Evolutionary conservation across 2,888 invertebrate species (phyloP).

Genomic region (Mythimna pallens): DNA sequence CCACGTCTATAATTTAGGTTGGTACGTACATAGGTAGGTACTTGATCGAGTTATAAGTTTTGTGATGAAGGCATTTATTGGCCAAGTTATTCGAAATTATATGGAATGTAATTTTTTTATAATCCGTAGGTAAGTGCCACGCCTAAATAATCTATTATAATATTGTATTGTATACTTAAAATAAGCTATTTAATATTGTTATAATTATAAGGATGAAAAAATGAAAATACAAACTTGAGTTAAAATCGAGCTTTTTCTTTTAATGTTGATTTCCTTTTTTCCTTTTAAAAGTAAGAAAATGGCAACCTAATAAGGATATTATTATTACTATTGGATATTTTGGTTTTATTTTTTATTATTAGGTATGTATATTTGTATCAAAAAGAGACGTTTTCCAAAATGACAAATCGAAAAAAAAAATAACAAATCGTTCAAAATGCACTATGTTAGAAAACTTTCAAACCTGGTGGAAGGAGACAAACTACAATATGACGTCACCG

Average conservation of each 20-base stretch:
- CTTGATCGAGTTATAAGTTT: slow-evolving; percentile 73
- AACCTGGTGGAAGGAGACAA: too few species aligned
- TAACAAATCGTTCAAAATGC: too few species aligned
- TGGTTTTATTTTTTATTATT: too few species aligned
- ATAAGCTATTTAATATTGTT: slow-evolving; percentile 89
- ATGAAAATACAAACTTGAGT: slow-evolving; percentile 84
- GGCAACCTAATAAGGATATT: too few species aligned
- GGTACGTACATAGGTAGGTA: slow-evolving; percentile 66
- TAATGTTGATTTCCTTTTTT: neutral
- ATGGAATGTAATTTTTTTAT: slow-evolving; percentile 84
- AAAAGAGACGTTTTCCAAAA: too few species aligned
- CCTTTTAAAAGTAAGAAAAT: too few species aligned
- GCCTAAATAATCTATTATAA: slow-evolving; percentile 83
- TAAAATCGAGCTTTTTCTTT: slow-evolving; percentile 60
- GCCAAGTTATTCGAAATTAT: slow-evolving; percentile 84
- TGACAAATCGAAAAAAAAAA: too few species aligned
- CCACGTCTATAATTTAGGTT: slow-evolving; percentile 69
- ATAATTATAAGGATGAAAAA: slow-evolving; percentile 81
- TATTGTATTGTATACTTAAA: slow-evolving; percentile 77
- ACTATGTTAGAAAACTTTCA: too few species aligned
- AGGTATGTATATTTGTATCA: too few species aligned
- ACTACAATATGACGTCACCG: too few species aligned
- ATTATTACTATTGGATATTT: too few species aligned
- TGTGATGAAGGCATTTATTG: slow-evolving; percentile 89
- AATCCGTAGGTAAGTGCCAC: slow-evolving; percentile 88